Percentiles rank a stretch among this genome's conserved stretches.
These are phyloP conservation scores for Lacanobia wlatinum DNA, from an alignment of 2,888 invertebrate species.

Conservation along the genomic window DNA sequence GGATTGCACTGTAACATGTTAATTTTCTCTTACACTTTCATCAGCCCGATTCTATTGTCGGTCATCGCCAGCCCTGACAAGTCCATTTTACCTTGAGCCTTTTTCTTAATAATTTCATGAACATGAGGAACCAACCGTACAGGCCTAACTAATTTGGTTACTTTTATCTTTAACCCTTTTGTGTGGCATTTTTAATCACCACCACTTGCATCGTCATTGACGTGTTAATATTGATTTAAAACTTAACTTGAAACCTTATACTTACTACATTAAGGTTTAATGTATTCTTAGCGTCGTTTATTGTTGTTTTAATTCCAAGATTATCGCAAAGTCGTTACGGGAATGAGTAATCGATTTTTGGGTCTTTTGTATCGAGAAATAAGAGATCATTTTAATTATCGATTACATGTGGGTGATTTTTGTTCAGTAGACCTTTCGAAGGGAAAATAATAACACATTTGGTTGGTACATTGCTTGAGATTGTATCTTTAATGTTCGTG, in stretches of 20 bases:
- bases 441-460: conserved; percentile 68
- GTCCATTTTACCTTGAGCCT: conserved; percentile 33
- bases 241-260: conserved; percentile 31
- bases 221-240: conserved; percentile 60
- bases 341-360: conserved; percentile 76
- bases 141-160: conserved; percentile 61
- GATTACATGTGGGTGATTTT: conserved; percentile 57
- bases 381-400: conserved; percentile 71
- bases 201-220: conserved; percentile 72
- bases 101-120: neutral
- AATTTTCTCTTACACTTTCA: conserved; percentile 67
- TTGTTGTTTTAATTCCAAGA: conserved; percentile 59
- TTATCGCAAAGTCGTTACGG: conserved; percentile 64
- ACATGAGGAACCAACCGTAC: conserved; percentile 37
- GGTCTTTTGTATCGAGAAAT: conserved; percentile 62
- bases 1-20: conserved; percentile 48
- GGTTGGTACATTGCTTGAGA: conserved; percentile 51
- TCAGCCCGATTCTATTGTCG: conserved; percentile 66
- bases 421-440: conserved; percentile 29
- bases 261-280: conserved; percentile 4
- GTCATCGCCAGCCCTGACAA: conserved; percentile 39
- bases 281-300: conserved; percentile 25
- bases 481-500: conserved; percentile 41
- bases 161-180: conserved; percentile 64
- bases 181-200: conserved; percentile 76